A percentile compares a stretch with the other conserved stretches of the same genome.
Conservation (phyloP, 2,888 invertebrate species). For the Cosmia trapezina region DNA sequence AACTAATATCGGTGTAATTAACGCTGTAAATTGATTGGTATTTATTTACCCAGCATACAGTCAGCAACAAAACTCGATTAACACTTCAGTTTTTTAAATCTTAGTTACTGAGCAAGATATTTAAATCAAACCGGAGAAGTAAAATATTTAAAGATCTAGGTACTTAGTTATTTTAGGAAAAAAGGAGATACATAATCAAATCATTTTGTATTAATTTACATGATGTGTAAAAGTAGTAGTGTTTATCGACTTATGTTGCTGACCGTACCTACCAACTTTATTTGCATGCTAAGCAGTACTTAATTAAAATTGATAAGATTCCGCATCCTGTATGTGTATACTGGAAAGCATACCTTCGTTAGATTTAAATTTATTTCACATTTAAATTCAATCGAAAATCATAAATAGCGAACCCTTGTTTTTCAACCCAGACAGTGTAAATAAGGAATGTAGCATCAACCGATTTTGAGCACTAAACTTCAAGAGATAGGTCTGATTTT, state of each 20-base stretch:
- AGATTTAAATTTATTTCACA: constrained; percentile 43
- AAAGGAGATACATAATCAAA: too few species aligned
- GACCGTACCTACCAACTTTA: constrained; percentile 23
- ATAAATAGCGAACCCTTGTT: constrained; percentile 53
- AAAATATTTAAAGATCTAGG: too few species aligned
- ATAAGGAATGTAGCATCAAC: constrained; percentile 5
- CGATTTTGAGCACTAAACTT: neutral
- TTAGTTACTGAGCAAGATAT: too few species aligned
- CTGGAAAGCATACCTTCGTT: constrained; percentile 18
- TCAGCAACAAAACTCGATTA: too few species aligned
- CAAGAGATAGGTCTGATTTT: neutral
- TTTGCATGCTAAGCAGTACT: constrained; percentile 18
- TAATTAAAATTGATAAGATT: constrained; percentile 44
- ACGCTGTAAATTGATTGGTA: constrained; percentile 29
- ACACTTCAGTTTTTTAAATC: too few species aligned
- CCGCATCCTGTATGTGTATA: constrained; percentile 27
- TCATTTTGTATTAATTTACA: too few species aligned
- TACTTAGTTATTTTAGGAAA: too few species aligned
- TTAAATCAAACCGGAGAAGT: too few species aligned
- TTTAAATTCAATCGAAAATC: constrained; percentile 48
- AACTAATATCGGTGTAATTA: constrained; percentile 40
- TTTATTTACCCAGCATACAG: too few species aligned
- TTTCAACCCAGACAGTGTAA: constrained; percentile 44
- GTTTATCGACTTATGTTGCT: too few species aligned
- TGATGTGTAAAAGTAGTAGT: too few species aligned